Evolutionary conservation across 2,113 vertebrate genomes (phyloP), one percentile per base, ranked within the genome.

Genomic region (Aythya baeri): DNA sequence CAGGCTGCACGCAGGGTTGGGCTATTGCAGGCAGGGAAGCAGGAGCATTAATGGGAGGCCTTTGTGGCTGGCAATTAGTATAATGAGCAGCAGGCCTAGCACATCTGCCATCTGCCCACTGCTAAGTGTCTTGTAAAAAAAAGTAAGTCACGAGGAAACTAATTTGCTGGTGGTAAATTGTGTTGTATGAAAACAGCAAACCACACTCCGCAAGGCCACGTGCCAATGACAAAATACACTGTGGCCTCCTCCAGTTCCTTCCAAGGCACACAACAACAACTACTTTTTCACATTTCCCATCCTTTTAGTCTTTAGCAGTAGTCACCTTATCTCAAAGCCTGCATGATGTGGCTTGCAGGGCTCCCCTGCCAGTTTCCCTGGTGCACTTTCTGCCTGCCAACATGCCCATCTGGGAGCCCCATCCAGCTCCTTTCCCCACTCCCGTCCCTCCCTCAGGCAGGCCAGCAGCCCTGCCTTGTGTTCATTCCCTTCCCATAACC

Each of bases 71-170:
- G 22, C 61, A 79, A 86, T 93, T 49, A 93, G 79, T 72, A 23
- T 75, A 75, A 77, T 32, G 17, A 95, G 61, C 89, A 89, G 88
- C 88, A 65, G 79, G 57, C 61, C 65, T 31, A 50, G 66, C 87
- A 86, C 83, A 95, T 80, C 79, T 68, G 88, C 88, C 92, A 95
- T 83, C 90, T 90, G 94, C 82, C 72, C 61, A 43, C 90, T 17
- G 46, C 38, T 34, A 88, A 81, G n/a, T 12, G 29, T 8, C 59
- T n/a, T 7, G 67, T 21, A 46, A 67, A 93, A 94, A 83, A 83
- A 22, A 0, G 0, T 22, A 70, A 80, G 34, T 54, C 61, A 31
- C 1, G 17, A 83, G 65, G 57, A 88, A 90, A 86, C 89, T 49
- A 38, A 83, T 90, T 95, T 78, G n/a, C 41, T 44, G 22, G 65